phyloP scores from a whole-genome alignment of 1,140 invertebrate genomes.

The Rhyzopertha dominica region DNA sequence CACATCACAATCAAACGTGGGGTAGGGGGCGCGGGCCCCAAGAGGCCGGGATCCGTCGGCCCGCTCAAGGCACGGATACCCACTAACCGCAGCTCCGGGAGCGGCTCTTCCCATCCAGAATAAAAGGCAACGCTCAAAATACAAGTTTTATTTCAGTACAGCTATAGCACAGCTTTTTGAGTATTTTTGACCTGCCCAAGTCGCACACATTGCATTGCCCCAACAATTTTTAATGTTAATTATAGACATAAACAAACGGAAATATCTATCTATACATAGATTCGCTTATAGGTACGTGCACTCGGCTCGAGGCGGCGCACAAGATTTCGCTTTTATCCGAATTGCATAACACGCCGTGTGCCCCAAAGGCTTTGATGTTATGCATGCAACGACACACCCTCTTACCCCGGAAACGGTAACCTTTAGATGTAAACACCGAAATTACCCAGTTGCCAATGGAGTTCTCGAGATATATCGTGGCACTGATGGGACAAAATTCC shows the following conservation, averaged over 20 bases:
- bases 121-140: slow-evolving; percentile 45
- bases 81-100: slow-evolving; percentile 39
- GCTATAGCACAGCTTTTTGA: slow-evolving; percentile 45
- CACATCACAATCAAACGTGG: not conserved
- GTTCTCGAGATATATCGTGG: too few relatives aligned
- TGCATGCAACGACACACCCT: too few relatives aligned
- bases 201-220: slow-evolving; percentile 43
- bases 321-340: too few relatives aligned
- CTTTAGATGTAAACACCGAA: too few relatives aligned
- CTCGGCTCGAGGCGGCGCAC: too few relatives aligned
- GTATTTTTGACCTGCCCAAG: slow-evolving; percentile 46
- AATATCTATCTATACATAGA: slow-evolving; percentile 46
- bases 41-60: slow-evolving; percentile 23
- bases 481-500: too few relatives aligned
- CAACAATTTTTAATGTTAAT: slow-evolving; percentile 47
- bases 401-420: too few relatives aligned
- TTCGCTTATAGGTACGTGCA: too few relatives aligned
- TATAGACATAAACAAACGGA: slow-evolving; percentile 47
- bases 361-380: too few relatives aligned
- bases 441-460: too few relatives aligned
- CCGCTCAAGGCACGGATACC: slow-evolving; percentile 37
- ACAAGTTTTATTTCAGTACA: slow-evolving; percentile 48
- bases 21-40: slow-evolving; percentile 14
- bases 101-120: slow-evolving; percentile 41
- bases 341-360: too few relatives aligned